Percentiles rank a stretch among this genome's conserved stretches.
Evolutionary conservation across 2,797 vertebrate species (phyloP).

Genomic region (Calcarius lapponicus): DNA sequence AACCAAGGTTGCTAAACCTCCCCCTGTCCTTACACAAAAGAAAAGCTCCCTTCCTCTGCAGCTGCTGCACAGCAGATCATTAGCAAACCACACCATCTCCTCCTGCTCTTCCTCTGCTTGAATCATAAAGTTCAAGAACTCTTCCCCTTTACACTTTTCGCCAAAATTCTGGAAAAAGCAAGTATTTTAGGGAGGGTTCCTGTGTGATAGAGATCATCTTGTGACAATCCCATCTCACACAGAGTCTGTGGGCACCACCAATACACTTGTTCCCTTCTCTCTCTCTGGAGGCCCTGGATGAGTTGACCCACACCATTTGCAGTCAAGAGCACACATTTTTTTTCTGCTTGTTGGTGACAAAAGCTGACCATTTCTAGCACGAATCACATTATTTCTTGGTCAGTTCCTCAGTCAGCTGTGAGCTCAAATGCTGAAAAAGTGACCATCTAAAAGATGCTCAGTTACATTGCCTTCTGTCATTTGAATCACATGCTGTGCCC

Average conservation of each 20-base stretch:
- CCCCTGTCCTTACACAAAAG: background rate
- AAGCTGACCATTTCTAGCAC: background rate
- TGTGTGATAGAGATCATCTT: background rate
- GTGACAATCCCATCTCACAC: background rate
- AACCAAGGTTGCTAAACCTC: background rate
- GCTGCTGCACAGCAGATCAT: background rate
- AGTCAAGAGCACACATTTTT: background rate
- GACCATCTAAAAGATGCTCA: background rate
- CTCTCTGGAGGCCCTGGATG: background rate
- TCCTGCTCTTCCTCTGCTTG: background rate
- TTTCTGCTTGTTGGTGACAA: background rate
- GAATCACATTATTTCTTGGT: background rate
- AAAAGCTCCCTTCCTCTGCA: background rate
- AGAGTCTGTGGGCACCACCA: background rate
- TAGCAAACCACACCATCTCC: background rate
- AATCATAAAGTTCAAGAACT: background rate
- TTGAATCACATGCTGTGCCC: background rate
- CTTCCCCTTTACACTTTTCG: background rate
- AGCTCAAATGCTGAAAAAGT: background rate
- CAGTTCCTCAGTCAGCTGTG: background rate
- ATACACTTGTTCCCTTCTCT: background rate
- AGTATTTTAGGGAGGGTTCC: background rate
- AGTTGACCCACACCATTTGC: background rate
- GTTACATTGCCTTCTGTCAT: background rate
- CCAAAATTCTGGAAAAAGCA: background rate